Conservation (phyloP, 2,113 vertebrate genomes). For the Pagrus major region DNA sequence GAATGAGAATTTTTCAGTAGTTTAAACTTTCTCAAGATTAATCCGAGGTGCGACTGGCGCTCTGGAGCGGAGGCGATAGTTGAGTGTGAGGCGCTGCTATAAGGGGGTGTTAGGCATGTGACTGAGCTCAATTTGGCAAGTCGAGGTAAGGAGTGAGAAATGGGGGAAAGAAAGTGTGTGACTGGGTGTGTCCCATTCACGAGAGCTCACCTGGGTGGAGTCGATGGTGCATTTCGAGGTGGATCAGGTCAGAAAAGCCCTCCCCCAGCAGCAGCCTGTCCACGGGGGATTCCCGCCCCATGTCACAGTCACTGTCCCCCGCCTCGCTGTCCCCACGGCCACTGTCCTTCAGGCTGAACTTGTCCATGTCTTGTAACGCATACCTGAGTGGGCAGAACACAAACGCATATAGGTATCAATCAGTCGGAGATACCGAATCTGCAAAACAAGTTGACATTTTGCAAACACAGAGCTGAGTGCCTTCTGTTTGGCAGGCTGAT, state of each 20-base stretch:
- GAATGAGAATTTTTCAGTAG: neutral
- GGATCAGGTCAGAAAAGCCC: conserved; percentile 98
- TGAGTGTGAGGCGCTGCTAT: neutral
- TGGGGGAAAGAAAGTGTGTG: neutral
- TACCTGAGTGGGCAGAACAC: conserved; percentile 83
- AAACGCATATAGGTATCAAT: conserved; percentile 9
- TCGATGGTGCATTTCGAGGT: conserved; percentile 93
- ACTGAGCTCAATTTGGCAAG: conserved; percentile 3
- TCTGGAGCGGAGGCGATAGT: neutral
- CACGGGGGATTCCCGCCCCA: conserved; percentile 98
- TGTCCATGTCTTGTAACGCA: conserved; percentile 99
- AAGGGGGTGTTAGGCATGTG: conserved; percentile 9
- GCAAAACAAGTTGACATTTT: conserved; percentile 21
- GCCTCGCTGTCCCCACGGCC: conserved; percentile 98
- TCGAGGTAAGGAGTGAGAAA: neutral
- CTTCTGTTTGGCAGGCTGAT: conserved; percentile 12
- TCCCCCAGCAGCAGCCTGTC: conserved; percentile 97
- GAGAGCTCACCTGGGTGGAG: conserved; percentile 93
- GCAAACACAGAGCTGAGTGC: conserved; percentile 2
- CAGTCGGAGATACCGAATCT: neutral
- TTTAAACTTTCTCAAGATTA: neutral
- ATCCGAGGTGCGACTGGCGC: neutral
- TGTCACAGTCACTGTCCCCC: conserved; percentile 98
- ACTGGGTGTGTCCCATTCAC: neutral
- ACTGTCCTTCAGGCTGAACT: conserved; percentile 99